Evolutionary conservation across 2,113 vertebrate species (phyloP).

Genomic region (Megaleporinus macrocephalus): DNA sequence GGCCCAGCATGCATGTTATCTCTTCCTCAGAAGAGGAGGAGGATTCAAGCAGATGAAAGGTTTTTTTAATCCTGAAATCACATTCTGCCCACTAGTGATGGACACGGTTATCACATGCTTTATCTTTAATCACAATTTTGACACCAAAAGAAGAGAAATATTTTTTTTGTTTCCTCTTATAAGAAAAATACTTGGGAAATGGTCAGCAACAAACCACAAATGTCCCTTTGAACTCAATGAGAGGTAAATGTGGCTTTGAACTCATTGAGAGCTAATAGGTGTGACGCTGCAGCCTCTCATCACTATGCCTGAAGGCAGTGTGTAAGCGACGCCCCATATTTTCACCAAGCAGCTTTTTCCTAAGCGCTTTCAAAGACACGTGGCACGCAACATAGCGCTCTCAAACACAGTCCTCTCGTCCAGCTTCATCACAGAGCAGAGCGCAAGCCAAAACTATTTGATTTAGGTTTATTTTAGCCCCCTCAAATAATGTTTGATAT

Average conservation of each 20-base stretch:
- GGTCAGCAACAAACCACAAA: not conserved
- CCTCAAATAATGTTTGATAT: too few relatives aligned
- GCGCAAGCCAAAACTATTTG: too few relatives aligned
- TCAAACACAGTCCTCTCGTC: not conserved
- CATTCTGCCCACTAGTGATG: slow-evolving; percentile 42
- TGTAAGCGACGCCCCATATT: too few relatives aligned
- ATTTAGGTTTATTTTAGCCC: too few relatives aligned
- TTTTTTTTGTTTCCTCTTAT: not conserved
- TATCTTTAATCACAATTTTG: slow-evolving; percentile 48
- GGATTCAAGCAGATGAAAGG: slow-evolving; percentile 64
- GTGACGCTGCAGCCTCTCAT: not conserved
- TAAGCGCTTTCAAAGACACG: not conserved
- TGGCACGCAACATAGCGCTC: not conserved
- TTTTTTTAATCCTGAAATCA: slow-evolving; percentile 55
- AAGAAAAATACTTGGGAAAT: not conserved
- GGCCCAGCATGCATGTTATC: slow-evolving; percentile 36
- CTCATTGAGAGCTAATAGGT: not conserved
- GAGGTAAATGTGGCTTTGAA: not conserved
- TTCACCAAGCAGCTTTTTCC: not conserved
- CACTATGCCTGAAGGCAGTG: not conserved
- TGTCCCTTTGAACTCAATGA: not conserved
- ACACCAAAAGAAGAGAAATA: slow-evolving; percentile 5
- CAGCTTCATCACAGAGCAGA: not conserved
- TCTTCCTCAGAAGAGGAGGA: slow-evolving; percentile 57
- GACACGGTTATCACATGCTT: slow-evolving; percentile 46